phyloP scores from a whole-genome alignment of 92 coral and sea anemone species.

The Hydrozoanthus gracilis region DNA sequence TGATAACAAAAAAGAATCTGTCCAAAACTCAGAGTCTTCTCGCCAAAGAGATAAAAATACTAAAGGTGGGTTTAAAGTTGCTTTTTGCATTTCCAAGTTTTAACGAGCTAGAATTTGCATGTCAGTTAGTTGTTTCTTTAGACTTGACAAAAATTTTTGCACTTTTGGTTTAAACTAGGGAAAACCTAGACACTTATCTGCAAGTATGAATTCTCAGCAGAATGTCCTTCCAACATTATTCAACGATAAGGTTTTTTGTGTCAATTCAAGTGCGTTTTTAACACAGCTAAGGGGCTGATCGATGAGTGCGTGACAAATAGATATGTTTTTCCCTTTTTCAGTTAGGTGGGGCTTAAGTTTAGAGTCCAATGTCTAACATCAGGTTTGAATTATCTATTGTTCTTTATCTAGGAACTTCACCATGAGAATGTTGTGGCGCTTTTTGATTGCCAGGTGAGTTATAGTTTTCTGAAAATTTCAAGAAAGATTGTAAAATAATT shows the following conservation, averaged over 20 bases:
- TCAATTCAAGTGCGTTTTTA: no score
- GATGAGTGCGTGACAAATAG: no score
- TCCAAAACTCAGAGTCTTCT: conserved; percentile 96
- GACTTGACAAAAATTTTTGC: no score
- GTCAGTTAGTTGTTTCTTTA: no score
- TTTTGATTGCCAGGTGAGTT: conserved; percentile 90
- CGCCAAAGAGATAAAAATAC: conserved; percentile 93
- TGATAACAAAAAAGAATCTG: conserved; percentile 93
- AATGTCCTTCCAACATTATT: no score
- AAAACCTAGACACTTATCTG: no score
- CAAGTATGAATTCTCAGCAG: no score
- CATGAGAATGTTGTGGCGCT: conserved; percentile 96
- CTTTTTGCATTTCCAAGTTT: not conserved
- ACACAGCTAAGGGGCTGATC: no score
- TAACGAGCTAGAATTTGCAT: no score
- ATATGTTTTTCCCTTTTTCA: no score
- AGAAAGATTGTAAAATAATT: not conserved
- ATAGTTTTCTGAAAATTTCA: not conserved
- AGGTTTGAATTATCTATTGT: not conserved
- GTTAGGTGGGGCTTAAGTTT: not conserved
- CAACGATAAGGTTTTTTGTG: no score
- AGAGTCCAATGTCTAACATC: not conserved
- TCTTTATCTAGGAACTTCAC: conserved; percentile 79
- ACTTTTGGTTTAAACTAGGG: no score
- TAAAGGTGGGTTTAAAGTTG: conserved; percentile 71